Evolutionary conservation across 2,888 invertebrate species (phyloP).

Genomic region (Brachyopa scutellaris): DNA sequence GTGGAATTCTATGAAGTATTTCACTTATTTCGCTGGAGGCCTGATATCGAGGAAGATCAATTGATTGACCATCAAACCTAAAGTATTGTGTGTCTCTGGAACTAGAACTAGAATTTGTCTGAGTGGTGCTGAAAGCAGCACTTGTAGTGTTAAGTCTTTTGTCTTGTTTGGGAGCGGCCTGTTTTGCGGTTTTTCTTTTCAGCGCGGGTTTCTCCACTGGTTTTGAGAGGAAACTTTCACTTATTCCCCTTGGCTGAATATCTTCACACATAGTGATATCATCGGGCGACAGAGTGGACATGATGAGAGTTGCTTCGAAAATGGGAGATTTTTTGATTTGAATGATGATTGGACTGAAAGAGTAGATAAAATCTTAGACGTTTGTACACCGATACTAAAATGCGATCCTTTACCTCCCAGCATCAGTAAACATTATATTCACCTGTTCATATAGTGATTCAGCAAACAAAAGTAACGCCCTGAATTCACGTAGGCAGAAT

Average conservation of each 20-base stretch:
- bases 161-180: neutral
- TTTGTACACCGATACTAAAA: no score
- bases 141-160: neutral
- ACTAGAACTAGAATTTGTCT: neutral
- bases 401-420: conserved; percentile 85
- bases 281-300: conserved; percentile 85
- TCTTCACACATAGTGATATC: conserved; percentile 79
- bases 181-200: conserved; percentile 28
- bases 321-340: conserved; percentile 87
- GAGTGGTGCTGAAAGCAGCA: neutral
- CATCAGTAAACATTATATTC: conserved; percentile 88
- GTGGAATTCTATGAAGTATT: conserved; percentile 18
- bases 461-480: conserved; percentile 90
- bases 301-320: conserved; percentile 90
- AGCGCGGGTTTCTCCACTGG: conserved; percentile 29
- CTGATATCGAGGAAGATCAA: conserved; percentile 31
- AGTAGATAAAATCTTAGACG: no score
- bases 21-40: neutral
- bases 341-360: conserved; percentile 87
- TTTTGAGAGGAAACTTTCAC: conserved; percentile 48
- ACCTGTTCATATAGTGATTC: conserved; percentile 88
- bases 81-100: conserved; percentile 23
- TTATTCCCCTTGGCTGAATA: conserved; percentile 74
- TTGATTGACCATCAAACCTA: conserved; percentile 17
- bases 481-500: conserved; percentile 92